Evolutionary conservation across 2,888 invertebrate genomes (phyloP).

Genomic region (Tridacna crocea): DNA sequence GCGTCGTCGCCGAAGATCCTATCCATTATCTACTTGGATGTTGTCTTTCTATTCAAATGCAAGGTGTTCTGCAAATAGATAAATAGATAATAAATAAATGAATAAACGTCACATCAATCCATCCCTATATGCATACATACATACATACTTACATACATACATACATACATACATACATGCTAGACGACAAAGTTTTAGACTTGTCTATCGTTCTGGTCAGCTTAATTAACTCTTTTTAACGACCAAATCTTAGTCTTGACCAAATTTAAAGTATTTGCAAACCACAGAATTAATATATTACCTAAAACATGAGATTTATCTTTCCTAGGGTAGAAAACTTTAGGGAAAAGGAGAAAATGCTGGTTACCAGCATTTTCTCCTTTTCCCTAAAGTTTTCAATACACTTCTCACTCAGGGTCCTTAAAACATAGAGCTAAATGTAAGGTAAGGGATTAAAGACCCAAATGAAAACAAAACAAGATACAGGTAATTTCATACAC

Average conservation of each 20-base stretch:
- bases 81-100: background rate
- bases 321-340: background rate
- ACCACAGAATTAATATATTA: background rate
- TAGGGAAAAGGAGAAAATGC: background rate
- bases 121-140: no score
- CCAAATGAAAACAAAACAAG: background rate
- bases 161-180: background rate
- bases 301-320: background rate
- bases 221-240: background rate
- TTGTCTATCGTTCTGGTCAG: background rate
- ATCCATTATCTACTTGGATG: slow-evolving; percentile 10
- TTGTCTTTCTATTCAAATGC: background rate
- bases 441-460: background rate
- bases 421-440: background rate
- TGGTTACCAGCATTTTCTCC: background rate
- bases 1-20: background rate
- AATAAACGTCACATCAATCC: no score
- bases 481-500: background rate
- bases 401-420: background rate
- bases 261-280: background rate
- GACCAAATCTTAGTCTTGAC: background rate
- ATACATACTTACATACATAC: background rate
- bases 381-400: background rate
- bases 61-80: background rate
- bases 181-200: background rate